Conservation (phyloP, 2,888 invertebrate species). For the Tanypteryx hageni region DNA sequence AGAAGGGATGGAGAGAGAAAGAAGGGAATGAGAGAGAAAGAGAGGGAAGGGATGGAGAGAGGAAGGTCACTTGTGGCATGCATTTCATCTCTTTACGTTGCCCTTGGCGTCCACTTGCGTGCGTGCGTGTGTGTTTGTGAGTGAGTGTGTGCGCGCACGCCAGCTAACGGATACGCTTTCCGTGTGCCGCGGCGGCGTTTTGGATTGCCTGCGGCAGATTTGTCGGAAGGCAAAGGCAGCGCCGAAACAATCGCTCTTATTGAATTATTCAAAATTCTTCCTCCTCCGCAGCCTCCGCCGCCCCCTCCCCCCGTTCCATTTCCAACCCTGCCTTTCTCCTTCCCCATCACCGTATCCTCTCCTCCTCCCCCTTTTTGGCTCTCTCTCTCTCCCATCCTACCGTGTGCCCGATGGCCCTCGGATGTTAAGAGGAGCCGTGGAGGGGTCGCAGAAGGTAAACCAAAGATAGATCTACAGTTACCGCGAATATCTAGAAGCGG, state of each 20-base stretch:
- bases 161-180: neutral
- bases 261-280: constrained; percentile 28
- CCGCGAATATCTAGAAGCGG: neutral
- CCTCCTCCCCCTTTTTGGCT: neutral
- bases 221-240: neutral
- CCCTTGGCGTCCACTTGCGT: neutral
- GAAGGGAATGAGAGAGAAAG: neutral
- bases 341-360: neutral
- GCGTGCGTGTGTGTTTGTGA: too few relatives aligned
- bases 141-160: too few relatives aligned
- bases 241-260: constrained; percentile 11
- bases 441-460: neutral
- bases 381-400: neutral
- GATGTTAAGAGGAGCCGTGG: neutral
- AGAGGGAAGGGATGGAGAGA: neutral
- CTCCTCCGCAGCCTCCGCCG: neutral
- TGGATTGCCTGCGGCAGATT: neutral
- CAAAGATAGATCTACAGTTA: neutral
- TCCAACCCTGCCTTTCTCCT: neutral
- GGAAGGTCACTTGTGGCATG: constrained; percentile 16
- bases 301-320: neutral
- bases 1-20: too few relatives aligned
- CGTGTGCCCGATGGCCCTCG: neutral
- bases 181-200: neutral
- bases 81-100: constrained; percentile 22